phyloP scores from a whole-genome alignment of 2,113 vertebrate genomes.

The Gobio gobio region DNA sequence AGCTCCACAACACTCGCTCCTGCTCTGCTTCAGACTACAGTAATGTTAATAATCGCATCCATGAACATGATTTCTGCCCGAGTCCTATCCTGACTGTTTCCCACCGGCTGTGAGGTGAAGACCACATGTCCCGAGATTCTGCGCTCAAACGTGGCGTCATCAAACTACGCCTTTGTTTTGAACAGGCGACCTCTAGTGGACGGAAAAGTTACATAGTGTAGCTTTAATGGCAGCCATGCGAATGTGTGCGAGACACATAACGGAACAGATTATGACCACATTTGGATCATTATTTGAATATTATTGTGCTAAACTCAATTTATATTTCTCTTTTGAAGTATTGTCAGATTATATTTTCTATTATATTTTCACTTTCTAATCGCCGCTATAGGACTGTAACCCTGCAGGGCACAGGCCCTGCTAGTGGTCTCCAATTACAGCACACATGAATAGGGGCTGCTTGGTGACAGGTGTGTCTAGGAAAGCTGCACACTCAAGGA shows the following conservation, averaged over 20 bases:
- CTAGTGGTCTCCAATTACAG: conserved; percentile 16
- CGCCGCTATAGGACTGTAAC: neutral
- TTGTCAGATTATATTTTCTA: neutral
- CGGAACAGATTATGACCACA: neutral
- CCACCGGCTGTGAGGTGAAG: too few species aligned
- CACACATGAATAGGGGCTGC: conserved; percentile 23
- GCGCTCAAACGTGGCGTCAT: too few species aligned
- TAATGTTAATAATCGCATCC: too few species aligned
- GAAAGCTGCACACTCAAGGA: conserved; percentile 33
- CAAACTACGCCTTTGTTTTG: too few species aligned
- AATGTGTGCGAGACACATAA: neutral
- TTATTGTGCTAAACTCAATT: neutral
- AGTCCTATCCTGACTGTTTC: too few species aligned
- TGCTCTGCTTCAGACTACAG: too few species aligned
- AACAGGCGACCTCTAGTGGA: too few species aligned
- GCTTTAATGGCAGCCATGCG: neutral
- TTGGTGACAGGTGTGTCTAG: conserved; percentile 27
- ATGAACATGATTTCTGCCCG: too few species aligned
- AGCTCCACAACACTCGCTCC: too few species aligned
- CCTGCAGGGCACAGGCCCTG: conserved; percentile 4
- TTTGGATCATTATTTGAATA: neutral
- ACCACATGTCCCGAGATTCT: too few species aligned
- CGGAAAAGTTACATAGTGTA: too few species aligned
- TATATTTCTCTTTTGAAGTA: neutral
- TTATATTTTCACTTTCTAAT: neutral